These are phyloP conservation scores for Pogonomyrmex californicus DNA, from an alignment of 1,140 invertebrate species.

Conservation along the genomic window DNA sequence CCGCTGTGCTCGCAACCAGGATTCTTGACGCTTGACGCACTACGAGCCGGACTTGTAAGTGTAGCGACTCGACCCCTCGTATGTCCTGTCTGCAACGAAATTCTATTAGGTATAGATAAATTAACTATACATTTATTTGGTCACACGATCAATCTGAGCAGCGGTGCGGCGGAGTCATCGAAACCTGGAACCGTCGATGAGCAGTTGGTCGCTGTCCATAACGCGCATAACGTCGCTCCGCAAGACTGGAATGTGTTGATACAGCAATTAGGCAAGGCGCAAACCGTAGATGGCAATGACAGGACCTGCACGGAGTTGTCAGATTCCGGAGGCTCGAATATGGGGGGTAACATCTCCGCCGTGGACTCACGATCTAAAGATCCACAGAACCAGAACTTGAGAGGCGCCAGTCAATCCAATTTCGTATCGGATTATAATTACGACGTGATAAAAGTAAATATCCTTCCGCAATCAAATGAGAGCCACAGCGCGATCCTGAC, in stretches of 20 bases:
- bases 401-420: slow-evolving; percentile 19
- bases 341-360: slow-evolving; percentile 10
- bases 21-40: slow-evolving; percentile 90
- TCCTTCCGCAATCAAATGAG: slow-evolving; percentile 12
- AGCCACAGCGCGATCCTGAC: neutral
- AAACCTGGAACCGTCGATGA: slow-evolving; percentile 49
- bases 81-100: slow-evolving; percentile 93
- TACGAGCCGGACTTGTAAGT: slow-evolving; percentile 91
- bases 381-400: slow-evolving; percentile 44
- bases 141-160: slow-evolving; percentile 87
- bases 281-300: slow-evolving; percentile 27
- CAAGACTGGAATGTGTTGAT: slow-evolving; percentile 64
- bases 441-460: slow-evolving; percentile 41
- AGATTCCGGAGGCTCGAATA: slow-evolving; percentile 19
- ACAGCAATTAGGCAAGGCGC: slow-evolving; percentile 29
- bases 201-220: slow-evolving; percentile 16
- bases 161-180: slow-evolving; percentile 45
- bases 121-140: slow-evolving; percentile 94
- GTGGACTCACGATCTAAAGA: slow-evolving; percentile 37
- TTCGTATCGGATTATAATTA: slow-evolving; percentile 53
- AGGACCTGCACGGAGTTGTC: neutral
- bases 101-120: slow-evolving; percentile 92
- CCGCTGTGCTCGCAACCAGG: slow-evolving; percentile 92
- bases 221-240: slow-evolving; percentile 37
- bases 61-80: slow-evolving; percentile 91